These are phyloP conservation scores for Ctenopoma kingsleyae DNA, from an alignment of 2,797 vertebrate genomes.

Conservation along the genomic window DNA sequence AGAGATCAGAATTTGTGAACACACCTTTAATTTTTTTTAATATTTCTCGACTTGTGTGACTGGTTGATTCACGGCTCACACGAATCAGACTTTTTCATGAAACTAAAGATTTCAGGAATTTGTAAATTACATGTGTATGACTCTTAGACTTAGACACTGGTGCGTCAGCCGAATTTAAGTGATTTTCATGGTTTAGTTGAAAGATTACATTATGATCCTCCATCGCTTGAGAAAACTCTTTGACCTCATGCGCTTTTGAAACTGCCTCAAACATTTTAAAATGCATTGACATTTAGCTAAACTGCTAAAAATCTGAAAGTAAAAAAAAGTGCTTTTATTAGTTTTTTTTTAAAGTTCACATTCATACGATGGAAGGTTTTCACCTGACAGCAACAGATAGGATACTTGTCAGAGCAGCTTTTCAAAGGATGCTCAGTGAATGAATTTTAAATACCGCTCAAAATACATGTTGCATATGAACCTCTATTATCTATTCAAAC, in stretches of 20 bases:
- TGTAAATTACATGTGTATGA: conserved; percentile 25
- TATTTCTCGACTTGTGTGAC: conserved; percentile 1
- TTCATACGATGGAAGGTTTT: not conserved
- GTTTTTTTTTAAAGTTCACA: not conserved
- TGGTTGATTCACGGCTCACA: conserved; percentile 15
- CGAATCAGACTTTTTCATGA: conserved; percentile 27
- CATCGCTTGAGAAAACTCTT: not conserved
- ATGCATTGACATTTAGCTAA: not conserved
- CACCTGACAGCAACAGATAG: conserved; percentile 2
- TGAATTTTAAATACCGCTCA: conserved; percentile 49
- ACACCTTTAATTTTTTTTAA: not conserved
- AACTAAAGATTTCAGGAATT: conserved; percentile 7
- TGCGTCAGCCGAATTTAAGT: conserved; percentile 12
- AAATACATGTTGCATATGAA: conserved; percentile 50
- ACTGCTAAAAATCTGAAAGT: not conserved
- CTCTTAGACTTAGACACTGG: conserved; percentile 14
- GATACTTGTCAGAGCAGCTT: conserved; percentile 17
- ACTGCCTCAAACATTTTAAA: not conserved
- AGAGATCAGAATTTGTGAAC: conserved; percentile 8
- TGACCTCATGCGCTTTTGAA: conserved; percentile 8
- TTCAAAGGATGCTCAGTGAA: conserved; percentile 34
- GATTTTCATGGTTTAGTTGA: conserved; percentile 30
- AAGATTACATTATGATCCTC: conserved; percentile 22
- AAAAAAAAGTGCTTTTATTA: not conserved
- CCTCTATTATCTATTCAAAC: conserved; percentile 75